Base-by-base conservation (phyloP, 2,797 vertebrate species). In the Rhodeus uyekii region DNA sequence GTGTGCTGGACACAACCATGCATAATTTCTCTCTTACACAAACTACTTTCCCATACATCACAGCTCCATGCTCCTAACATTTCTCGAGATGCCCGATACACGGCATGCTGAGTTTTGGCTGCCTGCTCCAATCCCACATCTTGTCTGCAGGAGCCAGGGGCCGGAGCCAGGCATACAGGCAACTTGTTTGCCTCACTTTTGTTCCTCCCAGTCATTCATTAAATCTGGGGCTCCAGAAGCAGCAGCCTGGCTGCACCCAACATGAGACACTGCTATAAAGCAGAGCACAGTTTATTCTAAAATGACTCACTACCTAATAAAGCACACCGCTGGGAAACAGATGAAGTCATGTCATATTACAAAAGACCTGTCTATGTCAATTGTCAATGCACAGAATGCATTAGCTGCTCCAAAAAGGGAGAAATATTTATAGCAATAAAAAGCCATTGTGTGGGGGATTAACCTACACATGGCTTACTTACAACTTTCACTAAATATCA, bases 11-110 rank as follows among this genome's bases (percentile, higher is more conserved):
- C 65, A 64, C 38, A 29, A 69, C 64, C 72, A 76, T 46, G 50
- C 65, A 85, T 53, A 46, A 48, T 80, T 72, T 60, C 48, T 80
- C 60, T 22, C 55, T 50, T 67, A 67, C 61, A 46, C 77, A 83
- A 67, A 82, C 89, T 92, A 89, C 91, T 94, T 93, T 92, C 92
- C 88, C 91, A 90, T 89, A 92, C 90, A 91, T 93, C 91, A 93
- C 81, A 91, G 90, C 90, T 60, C 90, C 89, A 90, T 85, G 86
- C 88, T 63, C 63, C 77, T 61, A 69, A 78, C 88, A 90, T 90
- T 93, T 94, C 93, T 92, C 92, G 90, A 86, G 90, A 91, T 90
- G 34, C 91, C 90, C 85, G 80, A 86, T 87, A 88, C 89, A 87
- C 78, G 87, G 85, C 91, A 91, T 84, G 89, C 92, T 93, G 90